Percentiles rank a stretch among this genome's conserved stretches.
Evolutionary conservation across 2,888 invertebrate species (phyloP).

Genomic region (Epicampocera succincta): DNA sequence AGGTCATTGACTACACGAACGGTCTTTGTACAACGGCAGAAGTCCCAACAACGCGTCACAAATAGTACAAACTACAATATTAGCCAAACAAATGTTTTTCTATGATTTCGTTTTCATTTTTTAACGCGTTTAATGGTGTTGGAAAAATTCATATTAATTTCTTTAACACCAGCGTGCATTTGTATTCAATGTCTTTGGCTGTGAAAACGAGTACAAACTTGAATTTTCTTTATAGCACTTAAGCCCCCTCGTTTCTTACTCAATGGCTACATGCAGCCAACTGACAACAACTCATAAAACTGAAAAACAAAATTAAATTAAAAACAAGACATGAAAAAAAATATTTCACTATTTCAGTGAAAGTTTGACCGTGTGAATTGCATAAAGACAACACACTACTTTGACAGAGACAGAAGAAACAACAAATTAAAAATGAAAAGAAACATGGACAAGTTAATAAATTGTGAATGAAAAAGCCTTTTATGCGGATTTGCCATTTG

Average conservation of each 20-base stretch:
- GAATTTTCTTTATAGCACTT: conserved; percentile 45
- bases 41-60: neutral
- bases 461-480: conserved; percentile 24
- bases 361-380: conserved; percentile 69
- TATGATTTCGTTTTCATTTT: too few relatives aligned
- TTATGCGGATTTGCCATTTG: conserved; percentile 42
- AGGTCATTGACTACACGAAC: conserved; percentile 52
- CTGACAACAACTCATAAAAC: conserved; percentile 30
- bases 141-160: neutral
- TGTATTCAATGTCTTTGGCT: neutral
- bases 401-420: conserved; percentile 3
- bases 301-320: conserved; percentile 43
- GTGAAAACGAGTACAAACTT: conserved; percentile 16
- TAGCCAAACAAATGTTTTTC: too few relatives aligned
- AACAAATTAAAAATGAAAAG: neutral
- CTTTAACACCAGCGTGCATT: too few relatives aligned
- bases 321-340: conserved; percentile 49
- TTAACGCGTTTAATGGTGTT: neutral
- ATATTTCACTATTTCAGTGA: conserved; percentile 62
- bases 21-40: conserved; percentile 1
- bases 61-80: too few relatives aligned
- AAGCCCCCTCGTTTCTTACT: conserved; percentile 26
- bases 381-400: conserved; percentile 45
- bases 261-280: conserved; percentile 8
- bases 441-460: conserved; percentile 26